Base-by-base conservation (phyloP, 2,113 vertebrate species). In the Cathartes aura region DNA sequence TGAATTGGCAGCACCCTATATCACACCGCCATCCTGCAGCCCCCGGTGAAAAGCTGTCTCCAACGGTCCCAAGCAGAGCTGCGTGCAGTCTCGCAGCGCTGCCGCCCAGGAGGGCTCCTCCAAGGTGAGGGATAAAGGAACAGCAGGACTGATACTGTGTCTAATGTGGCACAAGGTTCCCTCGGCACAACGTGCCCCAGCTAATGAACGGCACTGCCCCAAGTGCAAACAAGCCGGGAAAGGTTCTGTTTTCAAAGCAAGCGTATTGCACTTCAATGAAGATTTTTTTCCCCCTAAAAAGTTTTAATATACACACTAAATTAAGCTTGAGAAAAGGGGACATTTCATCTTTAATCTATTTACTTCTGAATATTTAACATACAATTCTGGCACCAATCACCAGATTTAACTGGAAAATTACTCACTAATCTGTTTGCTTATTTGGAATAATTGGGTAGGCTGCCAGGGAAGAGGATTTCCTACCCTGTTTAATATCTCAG, bases 401-500 rank as follows among this genome's bases (percentile, higher is more conserved):
- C 98, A 99, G 99, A 99, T 99, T 99, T 98, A 99, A 99, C 99
- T 99, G 99, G 98, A 99, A 99, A 99, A 99, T 99, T 98, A 99
- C 99, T 99, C 98, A 99, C 99, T 99, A 99, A 99, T 99, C 99
- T 99, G 99, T 99, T 99, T 99, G 99, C 99, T 99, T 99, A 99
- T 99, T 99, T 99, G 99, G 99, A 99, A 99, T 99, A 99, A 99
- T 99, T 99, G 99, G 99, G 99, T 99, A 98, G 98, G 99, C 99
- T 99, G 99, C 99, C 99, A 99, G 99, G 98, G 97, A 98, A 98
- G 98, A 99, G 99, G 99, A 99, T 99, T 99, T 99, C 99, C 99
- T 99, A 99, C 99, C 99, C 99, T 98, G 99, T 99, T 99, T 99
- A 99, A 99, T 99, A 99, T 99, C 99, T 99, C 98, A 99, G 99